These are phyloP conservation scores for Noctua janthina DNA, from an alignment of 2,888 invertebrate genomes.

Conservation along the genomic window DNA sequence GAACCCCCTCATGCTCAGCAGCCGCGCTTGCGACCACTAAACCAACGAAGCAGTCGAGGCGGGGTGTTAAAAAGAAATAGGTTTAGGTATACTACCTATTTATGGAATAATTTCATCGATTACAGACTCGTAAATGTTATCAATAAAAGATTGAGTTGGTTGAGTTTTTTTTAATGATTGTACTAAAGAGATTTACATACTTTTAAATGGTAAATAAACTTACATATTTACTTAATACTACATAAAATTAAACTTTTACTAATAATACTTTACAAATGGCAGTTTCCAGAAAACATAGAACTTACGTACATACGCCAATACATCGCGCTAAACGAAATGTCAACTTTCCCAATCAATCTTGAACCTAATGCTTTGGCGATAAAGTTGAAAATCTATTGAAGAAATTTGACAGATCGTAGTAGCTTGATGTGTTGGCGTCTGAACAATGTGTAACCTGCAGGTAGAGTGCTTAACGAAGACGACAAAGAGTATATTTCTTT, in stretches of 20 bases:
- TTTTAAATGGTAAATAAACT: slow-evolving; percentile 3
- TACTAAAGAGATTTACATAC: neutral
- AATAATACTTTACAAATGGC: slow-evolving; percentile 17
- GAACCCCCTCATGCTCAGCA: too few species aligned
- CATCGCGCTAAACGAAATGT: too few species aligned
- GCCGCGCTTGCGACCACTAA: too few species aligned
- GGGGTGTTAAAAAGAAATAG: too few species aligned
- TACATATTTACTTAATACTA: slow-evolving; percentile 1
- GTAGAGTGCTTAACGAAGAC: neutral
- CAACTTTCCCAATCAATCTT: too few species aligned
- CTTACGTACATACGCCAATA: neutral
- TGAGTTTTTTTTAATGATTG: slow-evolving; percentile 1
- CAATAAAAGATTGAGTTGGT: slow-evolving; percentile 10
- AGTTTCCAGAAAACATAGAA: neutral
- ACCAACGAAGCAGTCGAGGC: too few species aligned
- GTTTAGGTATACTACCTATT: neutral
- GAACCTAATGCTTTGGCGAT: too few species aligned
- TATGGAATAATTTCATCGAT: neutral
- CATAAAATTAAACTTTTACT: neutral
- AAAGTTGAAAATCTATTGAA: too few species aligned
- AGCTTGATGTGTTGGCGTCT: too few species aligned
- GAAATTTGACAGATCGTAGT: too few species aligned
- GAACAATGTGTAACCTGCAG: neutral
- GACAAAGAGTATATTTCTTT: neutral
- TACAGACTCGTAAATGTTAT: neutral